Evolutionary conservation across 2,797 vertebrate species (phyloP).

Genomic region (Chelon labrosus): DNA sequence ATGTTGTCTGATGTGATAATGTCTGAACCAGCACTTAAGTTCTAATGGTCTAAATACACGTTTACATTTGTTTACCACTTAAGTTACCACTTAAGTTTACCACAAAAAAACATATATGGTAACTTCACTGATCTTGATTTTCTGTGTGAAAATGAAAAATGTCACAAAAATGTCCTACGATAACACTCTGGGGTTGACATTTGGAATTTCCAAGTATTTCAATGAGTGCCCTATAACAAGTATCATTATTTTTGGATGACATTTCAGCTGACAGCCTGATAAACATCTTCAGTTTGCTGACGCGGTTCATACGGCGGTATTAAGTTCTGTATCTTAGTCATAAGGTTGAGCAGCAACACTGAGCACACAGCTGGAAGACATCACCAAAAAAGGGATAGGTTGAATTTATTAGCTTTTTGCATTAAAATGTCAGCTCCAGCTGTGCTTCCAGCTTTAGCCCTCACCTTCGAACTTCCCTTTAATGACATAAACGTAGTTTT

Average conservation of each 20-base stretch:
- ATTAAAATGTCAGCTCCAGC: conserved; percentile 11
- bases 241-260: background rate
- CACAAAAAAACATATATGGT: too few species aligned
- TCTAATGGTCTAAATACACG: too few species aligned
- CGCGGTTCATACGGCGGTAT: background rate
- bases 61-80: too few species aligned
- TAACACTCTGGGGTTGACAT: too few species aligned
- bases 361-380: conserved; percentile 13
- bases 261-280: background rate
- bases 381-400: background rate
- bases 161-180: too few species aligned
- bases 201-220: too few species aligned
- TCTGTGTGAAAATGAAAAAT: too few species aligned
- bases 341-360: background rate
- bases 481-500: conserved; percentile 1
- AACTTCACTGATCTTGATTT: too few species aligned
- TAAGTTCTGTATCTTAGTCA: background rate
- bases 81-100: too few species aligned
- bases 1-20: too few species aligned
- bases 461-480: conserved; percentile 4
- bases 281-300: background rate
- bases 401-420: conserved; percentile 11
- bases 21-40: too few species aligned
- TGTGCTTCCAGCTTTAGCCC: conserved; percentile 6
- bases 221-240: too few species aligned